A percentile compares a stretch with the other conserved stretches of the same genome.
phyloP scores from a whole-genome alignment of 2,797 vertebrate genomes.

The Epinephelus awoara region DNA sequence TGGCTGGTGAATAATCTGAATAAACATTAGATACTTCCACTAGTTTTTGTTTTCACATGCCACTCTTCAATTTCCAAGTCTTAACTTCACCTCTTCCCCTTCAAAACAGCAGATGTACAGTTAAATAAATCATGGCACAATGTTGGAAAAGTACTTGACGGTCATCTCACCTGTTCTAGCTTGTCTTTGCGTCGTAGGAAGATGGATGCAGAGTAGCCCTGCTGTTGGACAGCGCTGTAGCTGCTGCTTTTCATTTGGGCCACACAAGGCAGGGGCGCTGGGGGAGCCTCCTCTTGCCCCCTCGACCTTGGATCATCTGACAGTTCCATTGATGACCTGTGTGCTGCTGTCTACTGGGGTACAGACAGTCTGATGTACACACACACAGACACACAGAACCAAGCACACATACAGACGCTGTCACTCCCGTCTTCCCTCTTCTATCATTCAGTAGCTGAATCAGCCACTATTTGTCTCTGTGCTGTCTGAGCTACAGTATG shows the following conservation, averaged over 20 bases:
- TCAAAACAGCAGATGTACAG: neutral
- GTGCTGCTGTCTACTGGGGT: constrained; percentile 42
- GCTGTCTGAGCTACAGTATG: constrained; percentile 34
- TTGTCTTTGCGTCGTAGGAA: constrained; percentile 88
- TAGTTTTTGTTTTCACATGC: neutral
- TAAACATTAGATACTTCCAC: neutral
- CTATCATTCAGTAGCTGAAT: constrained; percentile 65
- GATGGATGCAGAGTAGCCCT: constrained; percentile 90
- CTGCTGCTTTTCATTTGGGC: constrained; percentile 87
- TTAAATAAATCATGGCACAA: neutral
- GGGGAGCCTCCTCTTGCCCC: constrained; percentile 72
- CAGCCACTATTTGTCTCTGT: constrained; percentile 57
- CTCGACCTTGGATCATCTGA: constrained; percentile 89
- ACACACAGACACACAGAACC: constrained; percentile 6
- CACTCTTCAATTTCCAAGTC: neutral
- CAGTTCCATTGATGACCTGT: constrained; percentile 84
- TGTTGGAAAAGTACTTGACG: constrained; percentile 22
- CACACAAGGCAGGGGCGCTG: constrained; percentile 79
- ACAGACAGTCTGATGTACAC: constrained; percentile 14
- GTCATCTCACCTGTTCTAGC: constrained; percentile 88
- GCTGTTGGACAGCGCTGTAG: constrained; percentile 89
- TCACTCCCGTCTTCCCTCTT: constrained; percentile 42
- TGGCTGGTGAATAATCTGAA: neutral
- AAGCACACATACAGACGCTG: constrained; percentile 33
- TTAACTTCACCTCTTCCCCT: neutral